Percentiles rank a stretch among this genome's conserved stretches.
Conservation (phyloP, 2,888 invertebrate genomes). For the Archips crataeganus region DNA sequence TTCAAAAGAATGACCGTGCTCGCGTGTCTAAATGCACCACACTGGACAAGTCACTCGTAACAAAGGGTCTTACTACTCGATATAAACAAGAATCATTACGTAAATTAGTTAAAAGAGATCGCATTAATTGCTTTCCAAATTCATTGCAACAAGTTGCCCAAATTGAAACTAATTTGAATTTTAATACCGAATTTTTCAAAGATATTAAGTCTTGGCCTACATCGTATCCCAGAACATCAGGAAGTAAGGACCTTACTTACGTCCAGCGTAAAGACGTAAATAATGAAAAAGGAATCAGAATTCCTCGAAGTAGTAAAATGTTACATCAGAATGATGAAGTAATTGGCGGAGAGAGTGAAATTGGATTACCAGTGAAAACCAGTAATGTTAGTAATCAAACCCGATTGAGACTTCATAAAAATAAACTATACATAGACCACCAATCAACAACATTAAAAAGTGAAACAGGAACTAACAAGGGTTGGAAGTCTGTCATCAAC, state of each 20-base stretch:
- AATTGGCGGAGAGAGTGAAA: not conserved
- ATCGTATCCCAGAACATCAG: not conserved
- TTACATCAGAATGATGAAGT: not conserved
- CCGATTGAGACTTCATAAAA: not conserved
- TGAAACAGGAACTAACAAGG: not conserved
- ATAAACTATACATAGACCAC: not conserved
- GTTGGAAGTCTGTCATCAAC: conserved; percentile 1
- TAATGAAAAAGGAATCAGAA: not conserved
- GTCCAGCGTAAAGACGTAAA: not conserved
- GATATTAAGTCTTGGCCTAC: not conserved
- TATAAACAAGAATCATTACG: not conserved
- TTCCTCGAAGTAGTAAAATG: not conserved
- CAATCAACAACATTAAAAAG: not conserved
- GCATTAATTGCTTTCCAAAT: not conserved
- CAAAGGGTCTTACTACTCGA: not conserved
- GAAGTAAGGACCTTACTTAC: not conserved
- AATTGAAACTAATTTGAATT: not conserved
- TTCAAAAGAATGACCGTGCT: not conserved
- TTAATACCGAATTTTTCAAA: not conserved
- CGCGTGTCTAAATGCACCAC: not conserved
- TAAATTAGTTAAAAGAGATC: not conserved
- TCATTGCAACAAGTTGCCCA: not conserved
- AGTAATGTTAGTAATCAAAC: not conserved
- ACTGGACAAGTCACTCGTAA: not conserved
- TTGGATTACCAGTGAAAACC: not conserved